Percentiles rank a stretch among this genome's conserved stretches.
Evolutionary conservation across 1,140 invertebrate species (phyloP).

Genomic region (Berghia stephanieae): DNA sequence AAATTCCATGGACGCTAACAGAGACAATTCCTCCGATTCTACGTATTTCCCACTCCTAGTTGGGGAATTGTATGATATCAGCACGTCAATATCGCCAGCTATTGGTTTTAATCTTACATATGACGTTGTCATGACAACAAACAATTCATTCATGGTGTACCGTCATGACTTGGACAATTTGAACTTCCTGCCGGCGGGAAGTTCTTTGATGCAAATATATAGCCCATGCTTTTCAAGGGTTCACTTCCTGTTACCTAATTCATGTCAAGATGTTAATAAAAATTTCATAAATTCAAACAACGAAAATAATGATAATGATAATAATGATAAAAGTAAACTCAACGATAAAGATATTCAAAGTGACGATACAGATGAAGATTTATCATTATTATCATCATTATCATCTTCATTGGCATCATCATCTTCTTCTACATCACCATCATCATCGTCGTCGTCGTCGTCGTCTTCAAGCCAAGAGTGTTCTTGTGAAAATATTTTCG

Average conservation of each 20-base stretch:
- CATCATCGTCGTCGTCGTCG: too few relatives aligned
- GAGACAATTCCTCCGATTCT: neutral
- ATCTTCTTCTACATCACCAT: too few relatives aligned
- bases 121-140: constrained; percentile 28
- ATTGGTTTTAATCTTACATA: neutral
- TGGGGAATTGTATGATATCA: constrained; percentile 19
- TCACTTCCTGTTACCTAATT: constrained; percentile 18
- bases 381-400: too few relatives aligned
- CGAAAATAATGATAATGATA: constrained; percentile 22
- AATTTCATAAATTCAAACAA: too few relatives aligned
- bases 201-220: constrained; percentile 13
- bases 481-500: neutral
- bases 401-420: too few relatives aligned
- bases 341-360: constrained; percentile 23
- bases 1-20: constrained; percentile 8
- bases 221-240: neutral
- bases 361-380: constrained; percentile 21
- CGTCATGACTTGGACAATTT: constrained; percentile 18
- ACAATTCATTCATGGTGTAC: constrained; percentile 32
- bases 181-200: constrained; percentile 29
- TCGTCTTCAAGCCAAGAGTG: neutral
- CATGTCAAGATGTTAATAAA: too few relatives aligned
- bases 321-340: constrained; percentile 15
- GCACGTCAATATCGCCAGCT: neutral
- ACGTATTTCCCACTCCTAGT: neutral